Conservation (phyloP, 2,113 vertebrate genomes). For the Colinus virginianus region DNA sequence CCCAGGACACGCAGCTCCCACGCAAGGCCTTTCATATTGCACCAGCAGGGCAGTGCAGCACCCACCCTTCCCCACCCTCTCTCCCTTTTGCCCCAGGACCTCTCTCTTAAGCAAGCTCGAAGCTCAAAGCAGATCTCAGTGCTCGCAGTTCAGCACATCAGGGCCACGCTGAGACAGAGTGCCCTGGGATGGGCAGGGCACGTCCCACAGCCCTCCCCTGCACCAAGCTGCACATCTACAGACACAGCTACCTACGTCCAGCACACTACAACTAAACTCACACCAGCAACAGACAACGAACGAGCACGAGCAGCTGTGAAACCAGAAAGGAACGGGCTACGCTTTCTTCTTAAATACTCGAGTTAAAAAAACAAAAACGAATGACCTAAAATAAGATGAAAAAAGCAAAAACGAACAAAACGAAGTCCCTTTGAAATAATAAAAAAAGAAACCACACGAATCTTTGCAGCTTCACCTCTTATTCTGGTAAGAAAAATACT, state of each 20-base stretch:
- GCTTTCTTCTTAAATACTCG: slow-evolving; percentile 64
- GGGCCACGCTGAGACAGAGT: neutral
- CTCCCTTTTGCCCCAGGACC: fast-evolving
- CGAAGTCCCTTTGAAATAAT: slow-evolving; percentile 74
- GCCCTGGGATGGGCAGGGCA: neutral
- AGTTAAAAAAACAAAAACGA: slow-evolving; percentile 43
- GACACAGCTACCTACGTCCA: slow-evolving; percentile 41
- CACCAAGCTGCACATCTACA: neutral
- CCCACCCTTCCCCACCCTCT: neutral
- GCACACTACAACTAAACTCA: slow-evolving; percentile 63
- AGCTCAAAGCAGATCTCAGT: neutral
- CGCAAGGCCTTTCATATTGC: fast-evolving
- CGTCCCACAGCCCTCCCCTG: too few species aligned
- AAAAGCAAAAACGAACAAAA: slow-evolving; percentile 65
- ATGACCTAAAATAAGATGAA: slow-evolving; percentile 51
- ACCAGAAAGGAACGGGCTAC: slow-evolving; percentile 52
- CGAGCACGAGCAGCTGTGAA: slow-evolving; percentile 51
- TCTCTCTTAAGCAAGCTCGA: neutral
- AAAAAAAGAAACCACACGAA: slow-evolving; percentile 62
- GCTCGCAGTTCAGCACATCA: neutral
- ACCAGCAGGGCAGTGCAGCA: neutral
- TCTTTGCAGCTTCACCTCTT: slow-evolving; percentile 77
- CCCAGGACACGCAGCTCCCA: fast-evolving
- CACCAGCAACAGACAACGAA: slow-evolving; percentile 29
- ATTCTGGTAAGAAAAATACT: slow-evolving; percentile 90